A percentile compares a stretch with the other conserved stretches of the same genome.
Conservation (phyloP, 2,113 vertebrate genomes). For the Danio rerio region DNA sequence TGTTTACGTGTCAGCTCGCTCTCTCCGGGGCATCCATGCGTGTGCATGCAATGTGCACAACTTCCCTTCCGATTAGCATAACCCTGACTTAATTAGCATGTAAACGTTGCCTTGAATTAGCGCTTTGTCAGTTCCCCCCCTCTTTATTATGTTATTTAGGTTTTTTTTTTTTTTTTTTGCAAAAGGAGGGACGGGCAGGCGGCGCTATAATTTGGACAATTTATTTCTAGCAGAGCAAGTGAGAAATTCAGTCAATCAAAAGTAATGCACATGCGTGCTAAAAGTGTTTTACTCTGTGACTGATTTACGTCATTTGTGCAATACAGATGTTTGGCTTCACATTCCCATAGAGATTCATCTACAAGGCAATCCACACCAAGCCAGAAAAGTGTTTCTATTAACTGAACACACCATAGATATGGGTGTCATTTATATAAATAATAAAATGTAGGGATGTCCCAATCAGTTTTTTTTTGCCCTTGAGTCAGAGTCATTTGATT, state of each 20-base stretch:
- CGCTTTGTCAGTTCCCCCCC: slow-evolving; percentile 48
- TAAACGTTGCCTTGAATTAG: slow-evolving; percentile 55
- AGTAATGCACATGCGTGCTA: not conserved
- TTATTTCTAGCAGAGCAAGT: slow-evolving; percentile 16
- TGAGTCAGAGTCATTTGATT: too few species aligned
- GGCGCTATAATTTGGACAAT: slow-evolving; percentile 38
- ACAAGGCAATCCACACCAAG: not conserved
- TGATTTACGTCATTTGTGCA: not conserved
- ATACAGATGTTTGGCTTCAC: not conserved
- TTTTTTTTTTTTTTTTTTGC: not conserved
- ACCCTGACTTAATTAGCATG: slow-evolving; percentile 57
- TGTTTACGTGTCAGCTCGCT: slow-evolving; percentile 36
- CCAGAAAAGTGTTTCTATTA: too few species aligned
- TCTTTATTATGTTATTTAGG: slow-evolving; percentile 33
- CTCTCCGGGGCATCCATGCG: slow-evolving; percentile 51
- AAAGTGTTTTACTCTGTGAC: not conserved
- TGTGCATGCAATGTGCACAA: slow-evolving; percentile 54
- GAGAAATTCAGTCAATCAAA: slow-evolving; percentile 12
- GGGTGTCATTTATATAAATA: too few species aligned
- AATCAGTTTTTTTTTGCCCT: too few species aligned
- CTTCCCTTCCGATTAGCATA: slow-evolving; percentile 58
- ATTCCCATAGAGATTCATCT: not conserved
- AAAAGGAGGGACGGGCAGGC: not conserved
- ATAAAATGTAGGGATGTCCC: too few species aligned
- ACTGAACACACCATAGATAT: too few species aligned